A percentile compares a stretch with the other conserved stretches of the same genome.
These are phyloP conservation scores for Somateria mollissima DNA, from an alignment of 2,797 vertebrate species.

Conservation along the genomic window DNA sequence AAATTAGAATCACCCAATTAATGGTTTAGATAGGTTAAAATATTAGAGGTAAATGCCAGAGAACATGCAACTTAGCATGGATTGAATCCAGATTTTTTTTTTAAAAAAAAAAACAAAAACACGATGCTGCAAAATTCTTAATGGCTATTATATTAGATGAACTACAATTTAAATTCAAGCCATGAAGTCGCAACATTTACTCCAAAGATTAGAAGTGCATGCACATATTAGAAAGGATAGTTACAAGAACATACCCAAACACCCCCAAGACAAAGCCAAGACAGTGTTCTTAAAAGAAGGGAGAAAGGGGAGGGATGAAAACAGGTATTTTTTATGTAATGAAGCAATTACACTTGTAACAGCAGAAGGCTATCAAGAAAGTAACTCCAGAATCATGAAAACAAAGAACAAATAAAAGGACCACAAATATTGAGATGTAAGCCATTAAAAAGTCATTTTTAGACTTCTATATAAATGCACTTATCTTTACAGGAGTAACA, in stretches of 20 bases:
- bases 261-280: conserved; percentile 26
- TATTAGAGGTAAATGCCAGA: conserved; percentile 60
- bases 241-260: background rate
- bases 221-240: conserved; percentile 62
- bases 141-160: background rate
- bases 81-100: conserved; percentile 11
- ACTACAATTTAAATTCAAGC: conserved; percentile 26
- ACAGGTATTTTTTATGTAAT: background rate
- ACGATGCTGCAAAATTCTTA: conserved; percentile 6
- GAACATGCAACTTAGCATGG: conserved; percentile 54
- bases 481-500: conserved; percentile 38
- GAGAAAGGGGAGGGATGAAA: background rate
- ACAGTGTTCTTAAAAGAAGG: background rate
- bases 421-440: background rate
- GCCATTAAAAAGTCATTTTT: background rate
- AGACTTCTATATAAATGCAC: background rate
- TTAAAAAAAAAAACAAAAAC: background rate
- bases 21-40: conserved; percentile 79
- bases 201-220: conserved; percentile 63
- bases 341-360: background rate
- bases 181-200: conserved; percentile 67
- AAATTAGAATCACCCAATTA: conserved; percentile 81
- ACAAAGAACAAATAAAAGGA: background rate
- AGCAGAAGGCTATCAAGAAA: background rate
- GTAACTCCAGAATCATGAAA: background rate